Evolutionary conservation across 2,113 vertebrate species (phyloP).

Genomic region (Mustela lutreola): DNA sequence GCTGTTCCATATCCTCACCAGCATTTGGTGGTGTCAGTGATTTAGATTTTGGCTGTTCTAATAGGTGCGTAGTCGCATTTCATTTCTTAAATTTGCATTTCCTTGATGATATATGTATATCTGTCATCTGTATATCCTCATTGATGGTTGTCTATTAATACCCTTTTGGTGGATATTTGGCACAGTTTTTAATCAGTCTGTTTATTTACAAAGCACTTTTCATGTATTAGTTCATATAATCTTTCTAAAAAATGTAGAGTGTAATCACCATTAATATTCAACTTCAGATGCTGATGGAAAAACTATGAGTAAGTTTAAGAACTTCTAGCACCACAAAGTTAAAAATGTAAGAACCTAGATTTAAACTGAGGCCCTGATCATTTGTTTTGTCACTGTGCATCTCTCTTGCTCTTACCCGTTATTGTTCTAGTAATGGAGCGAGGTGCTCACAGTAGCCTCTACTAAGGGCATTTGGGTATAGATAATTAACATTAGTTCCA

Average conservation of each 20-base stretch:
- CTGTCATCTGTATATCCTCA: neutral
- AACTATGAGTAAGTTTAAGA: neutral
- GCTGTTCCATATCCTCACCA: neutral
- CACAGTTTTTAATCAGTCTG: neutral
- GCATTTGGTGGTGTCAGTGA: neutral
- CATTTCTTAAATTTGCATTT: neutral
- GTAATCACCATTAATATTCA: neutral
- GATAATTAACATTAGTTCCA: constrained; percentile 1
- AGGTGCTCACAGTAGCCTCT: neutral
- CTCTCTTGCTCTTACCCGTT: neutral
- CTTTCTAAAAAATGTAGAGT: neutral
- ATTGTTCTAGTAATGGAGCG: neutral
- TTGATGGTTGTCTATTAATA: neutral
- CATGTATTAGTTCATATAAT: neutral
- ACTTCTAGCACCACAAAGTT: neutral
- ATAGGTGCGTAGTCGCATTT: neutral
- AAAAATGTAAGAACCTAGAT: neutral
- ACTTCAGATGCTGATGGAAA: neutral
- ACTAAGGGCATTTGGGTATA: neutral
- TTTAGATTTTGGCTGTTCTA: neutral
- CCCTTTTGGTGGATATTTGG: neutral
- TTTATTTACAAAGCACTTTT: constrained; percentile 14
- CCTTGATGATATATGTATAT: neutral
- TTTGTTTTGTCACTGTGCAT: neutral
- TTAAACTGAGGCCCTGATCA: neutral